phyloP scores from a whole-genome alignment of 1,140 invertebrate species.

The Drosophila ananassae region DNA sequence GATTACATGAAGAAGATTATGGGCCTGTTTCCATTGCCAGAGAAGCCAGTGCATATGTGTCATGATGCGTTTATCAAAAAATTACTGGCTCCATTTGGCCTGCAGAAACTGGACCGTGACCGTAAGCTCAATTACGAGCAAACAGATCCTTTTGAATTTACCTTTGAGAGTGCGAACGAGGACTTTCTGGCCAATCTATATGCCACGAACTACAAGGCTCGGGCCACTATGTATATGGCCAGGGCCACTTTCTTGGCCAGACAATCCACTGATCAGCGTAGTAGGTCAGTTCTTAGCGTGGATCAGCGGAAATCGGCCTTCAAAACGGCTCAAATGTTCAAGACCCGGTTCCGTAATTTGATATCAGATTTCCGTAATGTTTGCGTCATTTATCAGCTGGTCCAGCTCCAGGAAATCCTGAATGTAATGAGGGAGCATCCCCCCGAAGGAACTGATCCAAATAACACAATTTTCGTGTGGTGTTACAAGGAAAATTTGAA shows the following conservation, averaged over 20 bases:
- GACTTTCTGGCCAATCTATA: background rate
- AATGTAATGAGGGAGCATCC: slow-evolving; percentile 26
- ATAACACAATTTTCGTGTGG: slow-evolving; percentile 48
- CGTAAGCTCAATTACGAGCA: background rate
- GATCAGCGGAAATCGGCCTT: slow-evolving; percentile 9
- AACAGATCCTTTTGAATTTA: background rate
- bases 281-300: background rate
- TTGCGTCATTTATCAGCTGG: slow-evolving; percentile 33
- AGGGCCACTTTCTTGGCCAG: background rate
- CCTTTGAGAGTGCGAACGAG: background rate
- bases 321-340: slow-evolving; percentile 20
- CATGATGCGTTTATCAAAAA: slow-evolving; percentile 11
- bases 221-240: background rate
- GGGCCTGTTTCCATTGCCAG: slow-evolving; percentile 19
- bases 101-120: background rate
- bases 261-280: background rate
- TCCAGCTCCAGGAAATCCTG: slow-evolving; percentile 32
- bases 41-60: slow-evolving; percentile 11
- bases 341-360: slow-evolving; percentile 26
- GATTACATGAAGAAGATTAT: slow-evolving; percentile 18
- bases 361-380: slow-evolving; percentile 20
- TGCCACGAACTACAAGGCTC: background rate
- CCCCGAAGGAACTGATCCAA: slow-evolving; percentile 9
- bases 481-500: slow-evolving; percentile 37
- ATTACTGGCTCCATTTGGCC: slow-evolving; percentile 4